Evolutionary conservation across 2,888 invertebrate genomes (phyloP), one percentile per base, ranked within the genome.

Genomic region (Mamestra brassicae): DNA sequence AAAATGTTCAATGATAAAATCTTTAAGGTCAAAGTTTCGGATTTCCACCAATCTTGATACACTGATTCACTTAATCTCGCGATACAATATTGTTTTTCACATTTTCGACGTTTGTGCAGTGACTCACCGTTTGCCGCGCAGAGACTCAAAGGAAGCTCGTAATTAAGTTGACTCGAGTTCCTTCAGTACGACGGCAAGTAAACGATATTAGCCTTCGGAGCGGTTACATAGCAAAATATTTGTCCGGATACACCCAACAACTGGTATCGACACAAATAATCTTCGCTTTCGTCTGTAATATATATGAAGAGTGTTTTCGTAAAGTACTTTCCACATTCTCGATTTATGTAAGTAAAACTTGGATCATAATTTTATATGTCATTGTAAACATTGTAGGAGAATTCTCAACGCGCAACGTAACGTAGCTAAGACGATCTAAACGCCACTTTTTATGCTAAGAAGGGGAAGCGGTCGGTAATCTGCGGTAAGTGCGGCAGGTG

Each of bases 401-500:
- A 82, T 80, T 74, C 80, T 81, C 74, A 71, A 67, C 61, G 69
- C 78, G 81, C 75, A 70, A 67, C 58, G 69, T 82, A 72, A 81
- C 84, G 76, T 78, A 80, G 76, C 74, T 81, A 55, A 82, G 82
- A 85, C 85, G 85, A 84, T 76, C 71, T 76, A 78, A 83, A 89
- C 85, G 87, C 85, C 88, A 89, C 89, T 91, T 90, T 92, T 90
- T 90, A 91, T 92, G 90, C 89, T 90, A 90, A 90, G 84, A 86
- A 86, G 87, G 85, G 80, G 83, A 91, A 91, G 87, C 90, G 88
- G 86, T 84, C 84, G 82, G 90, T 92, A 93, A 93, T 93, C 91
- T 92, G 87, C 86, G 87, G 89, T 92, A 92, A 93, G 93, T 91
- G 91, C 85, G 89, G 87, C 91, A 94, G 93, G 92, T 94, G 93